Evolutionary conservation across 2,888 invertebrate genomes (phyloP).

Genomic region (Stegophylla sp.): DNA sequence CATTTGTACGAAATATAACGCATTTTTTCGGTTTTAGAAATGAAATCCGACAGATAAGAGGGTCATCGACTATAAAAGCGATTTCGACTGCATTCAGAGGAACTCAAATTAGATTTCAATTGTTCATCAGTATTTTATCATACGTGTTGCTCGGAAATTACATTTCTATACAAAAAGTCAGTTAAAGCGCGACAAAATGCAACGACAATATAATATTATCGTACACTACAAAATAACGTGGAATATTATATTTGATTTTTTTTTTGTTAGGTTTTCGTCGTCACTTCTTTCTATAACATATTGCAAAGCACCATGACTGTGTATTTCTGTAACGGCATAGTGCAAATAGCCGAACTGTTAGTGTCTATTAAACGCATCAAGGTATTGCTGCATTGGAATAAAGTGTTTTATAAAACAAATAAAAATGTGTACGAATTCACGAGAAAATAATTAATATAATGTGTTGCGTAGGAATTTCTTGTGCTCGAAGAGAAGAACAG

Average conservation of each 20-base stretch:
- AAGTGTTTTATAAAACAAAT: too few relatives aligned
- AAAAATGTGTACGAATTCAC: too few relatives aligned
- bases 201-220: neutral
- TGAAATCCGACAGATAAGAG: conserved; percentile 75
- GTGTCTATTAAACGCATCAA: conserved; percentile 78
- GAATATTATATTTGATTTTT: neutral
- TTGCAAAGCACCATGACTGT: conserved; percentile 85
- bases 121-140: conserved; percentile 77
- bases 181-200: conserved; percentile 60
- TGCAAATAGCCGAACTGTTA: conserved; percentile 78
- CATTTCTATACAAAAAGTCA: conserved; percentile 77
- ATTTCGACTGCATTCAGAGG: conserved; percentile 78
- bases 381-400: conserved; percentile 60
- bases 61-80: conserved; percentile 74
- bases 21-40: conserved; percentile 64
- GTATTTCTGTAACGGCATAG: conserved; percentile 84
- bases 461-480: conserved; percentile 65
- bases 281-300: conserved; percentile 88
- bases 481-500: conserved; percentile 64
- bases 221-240: neutral
- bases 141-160: conserved; percentile 73
- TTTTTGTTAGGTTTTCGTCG: conserved; percentile 80
- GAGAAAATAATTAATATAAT: too few relatives aligned
- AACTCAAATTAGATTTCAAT: conserved; percentile 80
- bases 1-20: too few relatives aligned